phyloP scores from a whole-genome alignment of 2,113 vertebrate genomes.

The Orthochromis indermauri region DNA sequence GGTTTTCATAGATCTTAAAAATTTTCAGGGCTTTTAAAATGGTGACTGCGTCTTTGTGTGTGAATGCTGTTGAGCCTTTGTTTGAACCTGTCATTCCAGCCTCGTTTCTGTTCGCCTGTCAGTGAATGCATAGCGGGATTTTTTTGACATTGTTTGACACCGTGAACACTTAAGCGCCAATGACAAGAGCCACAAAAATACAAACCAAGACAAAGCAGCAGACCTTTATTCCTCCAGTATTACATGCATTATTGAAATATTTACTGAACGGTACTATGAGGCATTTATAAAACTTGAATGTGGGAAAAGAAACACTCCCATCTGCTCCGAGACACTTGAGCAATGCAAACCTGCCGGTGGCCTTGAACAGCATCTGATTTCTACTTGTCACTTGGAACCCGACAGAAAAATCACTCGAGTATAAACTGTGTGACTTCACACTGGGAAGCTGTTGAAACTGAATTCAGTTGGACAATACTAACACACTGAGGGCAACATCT shows the following conservation, averaged over 20 bases:
- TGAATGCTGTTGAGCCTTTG: neutral
- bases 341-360: neutral
- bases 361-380: neutral
- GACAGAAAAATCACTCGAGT: neutral
- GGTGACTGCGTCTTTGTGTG: neutral
- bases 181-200: neutral
- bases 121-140: neutral
- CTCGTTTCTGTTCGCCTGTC: neutral
- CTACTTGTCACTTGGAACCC: neutral
- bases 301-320: neutral
- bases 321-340: neutral
- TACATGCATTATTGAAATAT: neutral
- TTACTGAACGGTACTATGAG: neutral
- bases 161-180: neutral
- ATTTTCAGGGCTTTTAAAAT: neutral
- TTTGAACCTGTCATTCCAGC: neutral
- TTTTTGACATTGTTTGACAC: neutral
- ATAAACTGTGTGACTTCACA: neutral
- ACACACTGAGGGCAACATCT: neutral
- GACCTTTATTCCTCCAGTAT: neutral
- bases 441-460: neutral
- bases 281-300: neutral
- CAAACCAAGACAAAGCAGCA: neutral
- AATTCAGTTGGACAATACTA: neutral
- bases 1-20: neutral